Percentiles rank a stretch among this genome's conserved stretches.
These are phyloP conservation scores for Lutjanus erythropterus DNA, from an alignment of 2,113 vertebrate species.

Conservation along the genomic window DNA sequence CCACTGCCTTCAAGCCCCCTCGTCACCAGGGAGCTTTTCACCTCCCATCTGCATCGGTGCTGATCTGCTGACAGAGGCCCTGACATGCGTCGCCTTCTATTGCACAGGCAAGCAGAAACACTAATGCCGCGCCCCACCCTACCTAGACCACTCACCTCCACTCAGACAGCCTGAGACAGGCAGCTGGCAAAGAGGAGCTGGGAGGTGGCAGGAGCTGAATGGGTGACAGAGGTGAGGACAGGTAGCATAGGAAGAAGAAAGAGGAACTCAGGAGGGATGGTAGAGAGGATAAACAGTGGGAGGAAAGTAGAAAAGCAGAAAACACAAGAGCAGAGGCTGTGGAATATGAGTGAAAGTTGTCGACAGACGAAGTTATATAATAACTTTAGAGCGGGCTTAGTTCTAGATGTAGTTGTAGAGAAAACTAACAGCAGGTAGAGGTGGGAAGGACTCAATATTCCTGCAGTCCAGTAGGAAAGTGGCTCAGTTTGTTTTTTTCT, in stretches of 20 bases:
- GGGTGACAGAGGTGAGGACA: slow-evolving; percentile 53
- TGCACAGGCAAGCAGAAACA: slow-evolving; percentile 97
- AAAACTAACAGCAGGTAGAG: slow-evolving; percentile 50
- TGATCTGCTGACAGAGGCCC: slow-evolving; percentile 92
- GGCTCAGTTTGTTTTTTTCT: slow-evolving; percentile 89
- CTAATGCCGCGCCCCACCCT: slow-evolving; percentile 89
- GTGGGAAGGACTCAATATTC: slow-evolving; percentile 80
- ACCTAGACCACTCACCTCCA: slow-evolving; percentile 85
- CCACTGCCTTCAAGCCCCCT: slow-evolving; percentile 55
- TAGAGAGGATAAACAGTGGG: slow-evolving; percentile 31
- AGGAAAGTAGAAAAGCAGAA: no score
- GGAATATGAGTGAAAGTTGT: slow-evolving; percentile 4
- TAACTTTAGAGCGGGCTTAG: neutral
- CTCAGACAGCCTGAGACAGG: slow-evolving; percentile 70
- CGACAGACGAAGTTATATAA: neutral
- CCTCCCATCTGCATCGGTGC: slow-evolving; percentile 88
- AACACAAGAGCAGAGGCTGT: neutral
- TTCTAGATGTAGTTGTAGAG: slow-evolving; percentile 36
- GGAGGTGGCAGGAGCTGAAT: slow-evolving; percentile 53
- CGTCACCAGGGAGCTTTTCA: slow-evolving; percentile 88
- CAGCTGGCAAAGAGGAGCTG: slow-evolving; percentile 59
- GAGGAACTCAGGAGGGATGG: neutral
- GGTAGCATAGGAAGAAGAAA: slow-evolving; percentile 22
- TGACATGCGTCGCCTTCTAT: slow-evolving; percentile 92
- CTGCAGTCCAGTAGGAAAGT: slow-evolving; percentile 90